Evolutionary conservation across 2,888 invertebrate species (phyloP).

Genomic region (Trissolcus brochymenae): DNA sequence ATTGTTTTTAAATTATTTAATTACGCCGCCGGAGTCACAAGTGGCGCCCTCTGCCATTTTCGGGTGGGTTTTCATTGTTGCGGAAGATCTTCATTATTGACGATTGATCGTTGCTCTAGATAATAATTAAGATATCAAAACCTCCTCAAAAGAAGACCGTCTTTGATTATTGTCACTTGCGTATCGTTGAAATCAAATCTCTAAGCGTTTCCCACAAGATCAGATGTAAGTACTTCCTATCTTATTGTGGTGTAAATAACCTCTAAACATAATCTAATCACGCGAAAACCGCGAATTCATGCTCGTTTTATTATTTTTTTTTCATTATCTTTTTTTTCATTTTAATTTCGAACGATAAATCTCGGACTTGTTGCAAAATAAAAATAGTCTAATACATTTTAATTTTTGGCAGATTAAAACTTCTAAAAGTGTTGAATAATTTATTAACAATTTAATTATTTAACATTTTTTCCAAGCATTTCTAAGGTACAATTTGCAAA

Average conservation of each 20-base stretch:
- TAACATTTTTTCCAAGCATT: too few relatives aligned
- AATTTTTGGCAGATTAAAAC: too few relatives aligned
- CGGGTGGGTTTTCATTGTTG: slow-evolving; percentile 15
- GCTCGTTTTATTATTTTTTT: too few relatives aligned
- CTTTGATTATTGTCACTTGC: not conserved
- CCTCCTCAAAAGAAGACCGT: not conserved
- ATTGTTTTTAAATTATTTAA: too few relatives aligned
- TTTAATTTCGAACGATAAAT: too few relatives aligned
- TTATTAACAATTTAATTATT: too few relatives aligned
- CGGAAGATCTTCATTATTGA: slow-evolving; percentile 30
- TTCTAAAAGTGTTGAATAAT: too few relatives aligned
- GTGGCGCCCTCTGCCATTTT: not conserved
- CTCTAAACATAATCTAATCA: not conserved
- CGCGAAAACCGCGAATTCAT: too few relatives aligned
- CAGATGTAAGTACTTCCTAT: not conserved
- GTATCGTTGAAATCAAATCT: not conserved
- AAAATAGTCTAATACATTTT: too few relatives aligned
- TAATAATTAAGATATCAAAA: slow-evolving; percentile 10
- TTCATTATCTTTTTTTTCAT: too few relatives aligned
- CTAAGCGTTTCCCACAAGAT: not conserved
- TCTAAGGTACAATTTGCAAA: too few relatives aligned
- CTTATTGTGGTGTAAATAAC: not conserved
- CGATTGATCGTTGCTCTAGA: slow-evolving; percentile 18
- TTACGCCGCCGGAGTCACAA: not conserved
- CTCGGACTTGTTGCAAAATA: too few relatives aligned